Conservation (phyloP, 2,888 invertebrate genomes). For the Caenorhabditis sulstoni region DNA sequence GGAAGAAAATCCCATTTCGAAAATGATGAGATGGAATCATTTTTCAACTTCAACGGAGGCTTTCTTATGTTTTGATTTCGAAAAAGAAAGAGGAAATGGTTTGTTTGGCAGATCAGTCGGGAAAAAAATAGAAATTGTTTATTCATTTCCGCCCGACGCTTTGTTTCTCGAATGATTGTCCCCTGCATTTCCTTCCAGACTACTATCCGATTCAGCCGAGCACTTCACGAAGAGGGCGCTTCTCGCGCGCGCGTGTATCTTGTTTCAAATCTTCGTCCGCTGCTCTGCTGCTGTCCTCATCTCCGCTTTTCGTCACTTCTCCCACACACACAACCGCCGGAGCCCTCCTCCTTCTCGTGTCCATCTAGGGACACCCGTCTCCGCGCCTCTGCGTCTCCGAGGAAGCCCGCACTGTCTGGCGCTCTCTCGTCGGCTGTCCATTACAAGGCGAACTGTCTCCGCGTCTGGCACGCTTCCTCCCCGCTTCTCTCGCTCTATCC, state of each 20-base stretch:
- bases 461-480: not conserved
- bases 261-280: constrained; percentile 24
- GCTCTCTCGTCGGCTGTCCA: constrained; percentile 41
- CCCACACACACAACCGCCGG: constrained; percentile 7
- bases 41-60: no score
- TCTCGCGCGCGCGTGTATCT: constrained; percentile 15
- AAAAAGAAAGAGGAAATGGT: no score
- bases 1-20: no score
- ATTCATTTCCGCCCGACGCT: no score
- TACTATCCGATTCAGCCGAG: not conserved
- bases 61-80: no score
- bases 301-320: constrained; percentile 52
- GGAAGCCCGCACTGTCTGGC: constrained; percentile 1
- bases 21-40: no score
- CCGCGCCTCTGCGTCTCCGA: constrained; percentile 20
- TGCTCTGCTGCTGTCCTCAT: constrained; percentile 17
- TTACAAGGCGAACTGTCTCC: constrained; percentile 41
- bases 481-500: not conserved
- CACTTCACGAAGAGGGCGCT: not conserved
- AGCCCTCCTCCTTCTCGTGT: constrained; percentile 9
- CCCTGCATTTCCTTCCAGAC: no score
- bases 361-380: constrained; percentile 39
- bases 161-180: no score
- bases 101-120: no score
- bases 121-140: no score